Evolutionary conservation across 1,140 invertebrate genomes (phyloP), one percentile per base, ranked within the genome.

Genomic region (Drosophila paulistorum): DNA sequence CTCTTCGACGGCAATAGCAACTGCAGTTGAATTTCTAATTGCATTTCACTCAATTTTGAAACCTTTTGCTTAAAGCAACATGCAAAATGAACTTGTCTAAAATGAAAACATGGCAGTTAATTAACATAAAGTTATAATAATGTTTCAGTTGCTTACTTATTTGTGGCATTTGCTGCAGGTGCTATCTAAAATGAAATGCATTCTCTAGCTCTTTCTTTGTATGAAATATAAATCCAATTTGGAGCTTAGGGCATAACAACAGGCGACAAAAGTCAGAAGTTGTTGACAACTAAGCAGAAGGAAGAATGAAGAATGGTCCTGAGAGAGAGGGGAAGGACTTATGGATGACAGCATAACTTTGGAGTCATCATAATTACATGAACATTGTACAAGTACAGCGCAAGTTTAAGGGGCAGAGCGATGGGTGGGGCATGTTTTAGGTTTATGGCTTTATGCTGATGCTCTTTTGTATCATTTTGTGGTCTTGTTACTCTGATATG

Each of bases 281-380:
- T 58, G 55, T 35, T 37, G 30, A 58, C 30, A 59, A 17, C n/a
- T 37, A 7, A n/a, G 13, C 26, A 1, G 37, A n/a, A 41, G 51
- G 26, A n/a, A 57, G 61, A 37, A 69, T 51, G 58, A 59, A 64
- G 59, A 26, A 39, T 26, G 23, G 17, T 26, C 55, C 39, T 73
- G 74, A 74, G 65, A 63, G 30, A 51, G 7, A 17, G 45, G 45
- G 45, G 14, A 48, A 17, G 45, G 45, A 20, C 45, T 48, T 20
- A 48, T 48, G 45, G 41, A 48, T 69, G 73, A 59, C 74, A 67
- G 76, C 51, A 76, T 41, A 60, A 55, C 68, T 66, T 76, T 41
- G 33, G 76, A 26, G 62, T 68, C 68, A 65, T 69, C 74, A 86
- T 86, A 87, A 86, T 86, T 87, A 86, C 65, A 74, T 70, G 79